Percentiles rank a stretch among this genome's conserved stretches.
Evolutionary conservation across 2,888 invertebrate genomes (phyloP).

Genomic region (Phlogophora meticulosa): DNA sequence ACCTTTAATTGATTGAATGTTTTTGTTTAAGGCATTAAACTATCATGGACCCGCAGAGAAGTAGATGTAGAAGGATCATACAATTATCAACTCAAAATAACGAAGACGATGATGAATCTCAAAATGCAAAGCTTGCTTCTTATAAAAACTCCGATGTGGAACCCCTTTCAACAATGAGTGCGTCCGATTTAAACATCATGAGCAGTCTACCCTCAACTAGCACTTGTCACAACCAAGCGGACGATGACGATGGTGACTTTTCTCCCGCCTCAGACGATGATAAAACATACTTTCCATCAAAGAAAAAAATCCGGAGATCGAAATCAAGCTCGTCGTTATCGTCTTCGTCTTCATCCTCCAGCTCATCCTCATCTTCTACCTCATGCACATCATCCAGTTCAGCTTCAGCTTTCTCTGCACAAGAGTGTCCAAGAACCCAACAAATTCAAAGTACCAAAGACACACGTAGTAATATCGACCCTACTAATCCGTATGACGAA

Average conservation of each 20-base stretch:
- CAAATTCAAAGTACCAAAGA: conserved; percentile 18
- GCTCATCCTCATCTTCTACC: conserved; percentile 26
- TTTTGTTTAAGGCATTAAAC: too few species aligned
- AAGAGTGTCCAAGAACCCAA: not conserved
- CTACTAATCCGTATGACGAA: conserved; percentile 10
- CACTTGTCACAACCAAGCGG: conserved; percentile 2
- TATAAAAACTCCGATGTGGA: too few species aligned
- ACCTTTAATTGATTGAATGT: too few species aligned
- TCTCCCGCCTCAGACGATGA: conserved; percentile 40
- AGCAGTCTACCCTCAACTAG: conserved; percentile 8
- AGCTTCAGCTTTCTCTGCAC: conserved; percentile 10
- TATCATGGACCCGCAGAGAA: too few species aligned
- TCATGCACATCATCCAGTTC: conserved; percentile 26
- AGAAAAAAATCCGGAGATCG: conserved; percentile 35
- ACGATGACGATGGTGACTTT: conserved; percentile 37
- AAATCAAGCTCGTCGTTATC: conserved; percentile 33
- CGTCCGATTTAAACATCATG: conserved; percentile 11
- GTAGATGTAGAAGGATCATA: too few species aligned
- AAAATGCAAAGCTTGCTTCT: too few species aligned
- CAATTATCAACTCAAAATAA: too few species aligned
- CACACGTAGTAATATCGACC: conserved; percentile 7
- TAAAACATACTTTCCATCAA: conserved; percentile 37
- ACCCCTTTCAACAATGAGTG: too few species aligned
- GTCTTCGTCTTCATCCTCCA: too few species aligned
- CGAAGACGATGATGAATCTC: too few species aligned